Base-by-base conservation (phyloP, 2,113 vertebrate genomes). In the Aegotheles bennettii region DNA sequence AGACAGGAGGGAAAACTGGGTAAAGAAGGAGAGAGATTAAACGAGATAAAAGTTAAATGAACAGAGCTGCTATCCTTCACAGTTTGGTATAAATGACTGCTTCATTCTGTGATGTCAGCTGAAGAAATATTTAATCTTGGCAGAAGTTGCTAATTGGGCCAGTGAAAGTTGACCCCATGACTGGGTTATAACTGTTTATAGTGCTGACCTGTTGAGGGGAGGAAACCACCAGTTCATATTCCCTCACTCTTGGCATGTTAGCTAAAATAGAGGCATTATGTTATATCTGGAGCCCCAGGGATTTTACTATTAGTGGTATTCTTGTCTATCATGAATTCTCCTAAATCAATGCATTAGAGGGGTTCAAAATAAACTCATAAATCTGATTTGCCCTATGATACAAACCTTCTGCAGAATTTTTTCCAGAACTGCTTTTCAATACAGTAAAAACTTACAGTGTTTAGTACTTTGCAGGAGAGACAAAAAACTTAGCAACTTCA, bases 221-320 rank as follows among this genome's bases (percentile, higher is more conserved):
- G 16, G 24, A 65, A 69, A 93, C 54, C 3, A 31, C 0, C 0
- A 64, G 26, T 56, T 73, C 6, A 3, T 35, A 33, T 38, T 82
- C 24, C 29, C 13, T 80, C 24, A 13, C 1, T 2, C 33, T 64
- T 89, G 73, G 60, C 36, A 45, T 1, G 0, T 7, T n/a, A 35
- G 4, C 48, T 76, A 65, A 7, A 70, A 50, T 26, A 47, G n/a
- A 33, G 17, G 4, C 2, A 40, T 19, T 10, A 15, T 8, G 10
- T 33, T 23, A 8, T 20, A 60, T 13, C 14, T 76, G 42, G 9
- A 84, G 33, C 5, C 5, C 9, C 11, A 9, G 43, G 48, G 20
- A 57, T n/a, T 48, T 80, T 78, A 40, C 11, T 36, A 6, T 23
- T 36, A 28, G 13, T 26, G 6, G n/a, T 63, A 25, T 25, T 23